Percentiles rank a stretch among this genome's conserved stretches.
phyloP scores from a whole-genome alignment of 1,140 invertebrate species.

The Venustaconcha ellipsiformis region DNA sequence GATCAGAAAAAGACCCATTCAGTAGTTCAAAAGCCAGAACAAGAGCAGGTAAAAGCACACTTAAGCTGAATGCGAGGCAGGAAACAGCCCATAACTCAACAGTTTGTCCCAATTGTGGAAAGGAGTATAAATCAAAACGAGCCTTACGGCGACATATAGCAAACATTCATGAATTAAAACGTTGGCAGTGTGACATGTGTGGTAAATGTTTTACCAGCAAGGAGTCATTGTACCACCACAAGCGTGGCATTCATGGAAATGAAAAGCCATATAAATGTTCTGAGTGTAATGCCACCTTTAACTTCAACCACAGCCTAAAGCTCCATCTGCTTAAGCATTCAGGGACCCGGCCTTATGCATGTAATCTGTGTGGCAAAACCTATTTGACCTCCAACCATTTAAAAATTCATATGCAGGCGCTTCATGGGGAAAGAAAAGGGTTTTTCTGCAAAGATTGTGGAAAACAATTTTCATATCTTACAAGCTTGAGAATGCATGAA shows the following conservation, averaged over 20 bases:
- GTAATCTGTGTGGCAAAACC: slow-evolving; percentile 70
- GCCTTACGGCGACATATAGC: slow-evolving; percentile 91
- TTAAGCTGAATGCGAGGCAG: not conserved
- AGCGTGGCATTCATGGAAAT: slow-evolving; percentile 65
- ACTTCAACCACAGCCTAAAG: slow-evolving; percentile 72
- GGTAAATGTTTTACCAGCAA: slow-evolving; percentile 72
- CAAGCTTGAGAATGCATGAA: slow-evolving; percentile 85
- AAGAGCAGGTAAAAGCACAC: slow-evolving; percentile 1
- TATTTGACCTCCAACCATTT: slow-evolving; percentile 61
- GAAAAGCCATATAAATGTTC: slow-evolving; percentile 73
- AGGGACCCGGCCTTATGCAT: slow-evolving; percentile 70
- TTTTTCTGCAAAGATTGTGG: slow-evolving; percentile 55
- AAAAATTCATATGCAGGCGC: slow-evolving; percentile 55
- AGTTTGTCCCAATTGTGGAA: slow-evolving; percentile 82
- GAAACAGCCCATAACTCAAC: slow-evolving; percentile 7
- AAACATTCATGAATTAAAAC: slow-evolving; percentile 77
- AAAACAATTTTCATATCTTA: slow-evolving; percentile 90
- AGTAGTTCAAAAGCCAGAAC: slow-evolving; percentile 17
- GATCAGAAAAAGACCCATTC: slow-evolving; percentile 13
- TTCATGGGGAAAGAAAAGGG: slow-evolving; percentile 48
- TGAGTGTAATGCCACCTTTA: slow-evolving; percentile 73
- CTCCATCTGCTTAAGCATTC: slow-evolving; percentile 72
- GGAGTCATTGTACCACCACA: slow-evolving; percentile 71
- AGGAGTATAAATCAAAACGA: slow-evolving; percentile 90
- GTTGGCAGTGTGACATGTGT: slow-evolving; percentile 71